A percentile compares a stretch with the other conserved stretches of the same genome.
Conservation (phyloP, 2,888 invertebrate species). For the Drosophila mettleri region DNA sequence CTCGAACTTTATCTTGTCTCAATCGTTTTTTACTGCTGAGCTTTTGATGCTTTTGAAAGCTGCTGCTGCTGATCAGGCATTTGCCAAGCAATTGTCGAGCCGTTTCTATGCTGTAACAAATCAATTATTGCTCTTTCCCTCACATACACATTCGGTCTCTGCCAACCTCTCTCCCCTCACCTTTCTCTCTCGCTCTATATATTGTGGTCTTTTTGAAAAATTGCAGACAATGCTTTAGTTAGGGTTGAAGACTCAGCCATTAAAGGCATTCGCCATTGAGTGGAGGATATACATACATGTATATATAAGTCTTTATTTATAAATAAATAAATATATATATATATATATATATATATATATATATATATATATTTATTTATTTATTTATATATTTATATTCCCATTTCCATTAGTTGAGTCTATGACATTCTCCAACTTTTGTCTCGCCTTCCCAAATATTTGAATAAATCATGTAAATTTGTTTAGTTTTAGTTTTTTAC, state of each 20-base stretch:
- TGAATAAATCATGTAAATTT: not conserved
- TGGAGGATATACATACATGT: not conserved
- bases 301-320: no score
- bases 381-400: no score
- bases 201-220: not conserved
- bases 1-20: not conserved
- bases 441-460: not conserved
- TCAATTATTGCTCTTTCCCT: not conserved
- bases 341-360: no score
- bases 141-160: not conserved
- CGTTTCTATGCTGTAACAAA: not conserved
- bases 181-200: not conserved
- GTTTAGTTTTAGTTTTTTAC: not conserved
- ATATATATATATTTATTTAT: no score
- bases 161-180: not conserved
- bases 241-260: slow-evolving; percentile 15
- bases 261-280: slow-evolving; percentile 13
- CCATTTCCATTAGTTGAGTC: no score
- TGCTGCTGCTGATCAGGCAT: not conserved
- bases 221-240: not conserved
- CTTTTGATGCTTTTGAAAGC: not conserved
- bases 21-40: not conserved
- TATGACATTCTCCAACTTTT: no score
- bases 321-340: no score
- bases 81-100: not conserved